Conservation (phyloP, 2,113 vertebrate species). For the Shinisaurus crocodilurus region DNA sequence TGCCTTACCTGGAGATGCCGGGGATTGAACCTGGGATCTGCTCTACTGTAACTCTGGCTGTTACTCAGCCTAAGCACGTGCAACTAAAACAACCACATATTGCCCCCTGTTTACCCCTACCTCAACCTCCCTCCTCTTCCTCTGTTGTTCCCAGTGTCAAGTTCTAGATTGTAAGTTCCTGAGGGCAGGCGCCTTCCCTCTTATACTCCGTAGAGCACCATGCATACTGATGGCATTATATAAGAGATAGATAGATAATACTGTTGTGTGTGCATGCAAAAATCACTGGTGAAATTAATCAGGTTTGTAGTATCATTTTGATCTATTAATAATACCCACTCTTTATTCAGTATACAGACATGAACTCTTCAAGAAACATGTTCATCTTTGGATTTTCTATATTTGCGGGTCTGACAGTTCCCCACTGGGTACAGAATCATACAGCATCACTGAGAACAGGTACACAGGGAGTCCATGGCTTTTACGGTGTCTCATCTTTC, state of each 20-base stretch:
- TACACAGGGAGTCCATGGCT: constrained; percentile 53
- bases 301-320: not conserved
- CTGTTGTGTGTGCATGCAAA: not conserved
- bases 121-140: not conserved
- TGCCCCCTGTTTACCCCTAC: not conserved
- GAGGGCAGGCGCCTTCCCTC: not conserved
- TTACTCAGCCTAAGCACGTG: not conserved
- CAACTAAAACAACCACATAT: not conserved
- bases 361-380: constrained; percentile 97
- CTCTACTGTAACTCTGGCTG: not conserved
- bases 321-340: constrained; percentile 18
- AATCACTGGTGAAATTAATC: not conserved
- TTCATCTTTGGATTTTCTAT: constrained; percentile 97
- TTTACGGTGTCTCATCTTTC: not conserved
- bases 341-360: constrained; percentile 86
- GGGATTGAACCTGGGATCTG: too few species aligned
- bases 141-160: not conserved
- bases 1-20: too few species aligned
- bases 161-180: not conserved
- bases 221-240: not conserved
- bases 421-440: constrained; percentile 90
- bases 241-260: not conserved
- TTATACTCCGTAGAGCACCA: not conserved
- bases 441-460: constrained; percentile 83
- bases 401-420: constrained; percentile 88